Evolutionary conservation across 2,797 vertebrate species (phyloP).

Genomic region (Rhincodon typus): DNA sequence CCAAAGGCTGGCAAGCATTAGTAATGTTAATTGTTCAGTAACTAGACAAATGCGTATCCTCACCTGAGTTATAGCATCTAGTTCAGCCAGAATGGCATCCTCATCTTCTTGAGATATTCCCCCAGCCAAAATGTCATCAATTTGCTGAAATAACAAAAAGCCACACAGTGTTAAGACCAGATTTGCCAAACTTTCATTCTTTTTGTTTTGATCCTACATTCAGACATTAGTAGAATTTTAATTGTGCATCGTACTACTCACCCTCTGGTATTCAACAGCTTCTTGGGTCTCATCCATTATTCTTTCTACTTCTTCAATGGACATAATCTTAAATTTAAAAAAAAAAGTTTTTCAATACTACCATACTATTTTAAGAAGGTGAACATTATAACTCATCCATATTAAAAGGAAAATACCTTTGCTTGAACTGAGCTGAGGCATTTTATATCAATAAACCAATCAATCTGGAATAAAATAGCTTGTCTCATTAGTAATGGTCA

Average conservation of each 20-base stretch:
- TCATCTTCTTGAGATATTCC: constrained; percentile 81
- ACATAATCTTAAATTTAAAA: constrained; percentile 71
- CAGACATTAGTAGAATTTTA: background rate
- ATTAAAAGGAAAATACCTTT: background rate
- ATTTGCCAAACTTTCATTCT: background rate
- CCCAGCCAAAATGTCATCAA: constrained; percentile 81
- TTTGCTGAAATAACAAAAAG: constrained; percentile 65
- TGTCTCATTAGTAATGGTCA: background rate
- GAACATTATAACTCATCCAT: background rate
- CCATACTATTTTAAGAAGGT: background rate
- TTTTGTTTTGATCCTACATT: background rate
- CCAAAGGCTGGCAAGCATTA: background rate
- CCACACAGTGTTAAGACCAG: background rate
- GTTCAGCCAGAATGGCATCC: constrained; percentile 79
- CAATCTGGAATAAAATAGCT: background rate
- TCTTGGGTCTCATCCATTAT: constrained; percentile 91
- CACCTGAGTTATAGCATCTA: constrained; percentile 84
- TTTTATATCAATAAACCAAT: background rate
- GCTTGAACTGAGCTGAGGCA: background rate
- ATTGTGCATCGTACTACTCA: constrained; percentile 48
- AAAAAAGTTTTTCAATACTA: constrained; percentile 10
- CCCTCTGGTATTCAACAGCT: constrained; percentile 83
- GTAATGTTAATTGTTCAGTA: background rate
- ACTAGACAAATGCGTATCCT: background rate
- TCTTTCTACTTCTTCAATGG: constrained; percentile 84